phyloP scores from a whole-genome alignment of 2,888 invertebrate genomes.

The Pasiphila rectangulata region DNA sequence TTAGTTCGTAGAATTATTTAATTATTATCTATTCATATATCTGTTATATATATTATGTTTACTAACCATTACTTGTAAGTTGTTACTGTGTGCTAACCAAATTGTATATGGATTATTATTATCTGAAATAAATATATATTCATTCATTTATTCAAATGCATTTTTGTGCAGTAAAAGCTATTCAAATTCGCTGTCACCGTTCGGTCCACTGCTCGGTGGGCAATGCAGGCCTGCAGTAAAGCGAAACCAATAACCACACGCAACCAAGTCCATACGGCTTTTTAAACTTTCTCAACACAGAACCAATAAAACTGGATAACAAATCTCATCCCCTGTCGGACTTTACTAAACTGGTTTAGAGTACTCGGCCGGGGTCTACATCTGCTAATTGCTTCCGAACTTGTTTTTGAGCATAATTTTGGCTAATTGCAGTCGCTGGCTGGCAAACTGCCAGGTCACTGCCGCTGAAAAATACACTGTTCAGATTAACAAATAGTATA shows the following conservation, averaged over 20 bases:
- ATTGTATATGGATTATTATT: too few relatives aligned
- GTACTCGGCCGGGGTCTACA: slow-evolving; percentile 59
- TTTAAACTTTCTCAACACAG: slow-evolving; percentile 21
- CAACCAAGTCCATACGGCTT: slow-evolving; percentile 18
- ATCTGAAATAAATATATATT: too few relatives aligned
- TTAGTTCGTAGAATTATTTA: too few relatives aligned
- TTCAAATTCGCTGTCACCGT: slow-evolving; percentile 8
- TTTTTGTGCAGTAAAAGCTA: background rate
- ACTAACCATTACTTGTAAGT: too few relatives aligned
- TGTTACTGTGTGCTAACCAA: too few relatives aligned
- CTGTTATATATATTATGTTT: too few relatives aligned
- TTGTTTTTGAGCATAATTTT: slow-evolving; percentile 77
- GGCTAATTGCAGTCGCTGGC: slow-evolving; percentile 72
- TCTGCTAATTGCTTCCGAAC: slow-evolving; percentile 75
- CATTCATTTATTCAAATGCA: too few relatives aligned
- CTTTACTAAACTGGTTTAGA: slow-evolving; percentile 56
- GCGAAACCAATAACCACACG: slow-evolving; percentile 10
- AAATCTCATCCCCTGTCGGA: slow-evolving; percentile 48
- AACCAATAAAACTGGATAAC: slow-evolving; percentile 44
- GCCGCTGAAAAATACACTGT: slow-evolving; percentile 50
- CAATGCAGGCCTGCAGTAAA: slow-evolving; percentile 5
- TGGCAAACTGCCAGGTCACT: slow-evolving; percentile 59
- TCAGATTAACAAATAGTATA: slow-evolving; percentile 31
- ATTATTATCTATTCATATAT: too few relatives aligned
- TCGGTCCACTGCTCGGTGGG: slow-evolving; percentile 2